Percentiles rank a stretch among this genome's conserved stretches.
Conservation (phyloP, 1,140 invertebrate species). For the Lithobius niger region DNA sequence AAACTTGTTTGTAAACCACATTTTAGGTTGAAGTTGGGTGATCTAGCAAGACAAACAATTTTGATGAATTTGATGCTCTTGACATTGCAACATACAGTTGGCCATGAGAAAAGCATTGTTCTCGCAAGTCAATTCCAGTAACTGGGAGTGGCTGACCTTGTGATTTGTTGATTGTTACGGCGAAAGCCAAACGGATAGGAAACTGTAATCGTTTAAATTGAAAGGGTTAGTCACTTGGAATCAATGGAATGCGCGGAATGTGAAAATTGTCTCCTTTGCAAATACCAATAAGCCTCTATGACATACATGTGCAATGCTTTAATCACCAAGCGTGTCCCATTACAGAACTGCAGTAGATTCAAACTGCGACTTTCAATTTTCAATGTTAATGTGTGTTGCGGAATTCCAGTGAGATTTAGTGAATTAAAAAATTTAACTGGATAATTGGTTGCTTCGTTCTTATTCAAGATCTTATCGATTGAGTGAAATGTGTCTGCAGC, state of each 20-base stretch:
- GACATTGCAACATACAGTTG: too few relatives aligned
- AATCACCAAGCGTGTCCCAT: constrained; percentile 23
- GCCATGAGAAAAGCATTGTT: constrained; percentile 27
- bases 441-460: constrained; percentile 17
- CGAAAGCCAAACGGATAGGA: constrained; percentile 35
- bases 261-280: constrained; percentile 34
- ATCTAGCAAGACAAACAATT: too few relatives aligned
- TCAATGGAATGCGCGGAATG: constrained; percentile 31
- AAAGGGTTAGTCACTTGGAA: constrained; percentile 29
- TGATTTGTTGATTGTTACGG: constrained; percentile 42
- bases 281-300: constrained; percentile 31
- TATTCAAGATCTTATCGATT: constrained; percentile 26
- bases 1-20: too few relatives aligned
- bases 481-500: constrained; percentile 26
- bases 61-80: too few relatives aligned
- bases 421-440: constrained; percentile 24
- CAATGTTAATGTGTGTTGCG: constrained; percentile 18
- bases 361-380: constrained; percentile 28
- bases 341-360: neutral
- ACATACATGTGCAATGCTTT: constrained; percentile 30
- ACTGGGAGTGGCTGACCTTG: constrained; percentile 36
- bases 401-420: constrained; percentile 20
- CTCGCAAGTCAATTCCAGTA: constrained; percentile 25
- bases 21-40: too few relatives aligned
- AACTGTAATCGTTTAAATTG: constrained; percentile 34